These are phyloP conservation scores for Brachyalestes nurse DNA, from an alignment of 2,797 vertebrate species.

Conservation along the genomic window DNA sequence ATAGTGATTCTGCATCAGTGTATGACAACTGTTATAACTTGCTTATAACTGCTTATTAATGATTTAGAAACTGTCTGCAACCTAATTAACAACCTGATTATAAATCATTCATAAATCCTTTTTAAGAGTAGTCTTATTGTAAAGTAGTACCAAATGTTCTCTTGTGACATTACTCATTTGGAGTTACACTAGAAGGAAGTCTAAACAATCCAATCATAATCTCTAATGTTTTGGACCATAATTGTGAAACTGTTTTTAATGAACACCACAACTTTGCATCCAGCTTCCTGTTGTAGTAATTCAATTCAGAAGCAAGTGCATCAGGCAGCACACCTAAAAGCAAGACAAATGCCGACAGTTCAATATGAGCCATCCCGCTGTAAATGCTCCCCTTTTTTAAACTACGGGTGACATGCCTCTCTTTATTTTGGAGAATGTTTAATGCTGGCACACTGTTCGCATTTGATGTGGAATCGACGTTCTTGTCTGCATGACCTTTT, in stretches of 20 bases:
- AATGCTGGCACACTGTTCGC: conserved; percentile 46
- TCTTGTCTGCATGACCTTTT: conserved; percentile 71
- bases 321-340: background rate
- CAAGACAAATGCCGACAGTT: background rate
- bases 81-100: too few relatives aligned
- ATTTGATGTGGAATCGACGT: conserved; percentile 65
- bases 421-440: conserved; percentile 38
- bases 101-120: too few relatives aligned
- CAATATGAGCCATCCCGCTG: background rate
- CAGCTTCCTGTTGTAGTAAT: background rate
- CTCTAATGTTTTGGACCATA: background rate
- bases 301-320: conserved; percentile 6
- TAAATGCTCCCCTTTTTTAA: background rate
- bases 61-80: too few relatives aligned
- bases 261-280: background rate
- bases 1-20: too few relatives aligned
- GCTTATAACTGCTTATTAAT: too few relatives aligned
- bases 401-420: conserved; percentile 3
- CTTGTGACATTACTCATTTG: too few relatives aligned
- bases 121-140: too few relatives aligned
- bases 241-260: background rate
- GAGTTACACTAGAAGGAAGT: too few relatives aligned
- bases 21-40: too few relatives aligned
- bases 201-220: too few relatives aligned
- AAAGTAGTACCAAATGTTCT: too few relatives aligned